A percentile compares a stretch with the other conserved stretches of the same genome.
Evolutionary conservation across 2,113 vertebrate genomes (phyloP).

Genomic region (Epinephelus fuscoguttatus): DNA sequence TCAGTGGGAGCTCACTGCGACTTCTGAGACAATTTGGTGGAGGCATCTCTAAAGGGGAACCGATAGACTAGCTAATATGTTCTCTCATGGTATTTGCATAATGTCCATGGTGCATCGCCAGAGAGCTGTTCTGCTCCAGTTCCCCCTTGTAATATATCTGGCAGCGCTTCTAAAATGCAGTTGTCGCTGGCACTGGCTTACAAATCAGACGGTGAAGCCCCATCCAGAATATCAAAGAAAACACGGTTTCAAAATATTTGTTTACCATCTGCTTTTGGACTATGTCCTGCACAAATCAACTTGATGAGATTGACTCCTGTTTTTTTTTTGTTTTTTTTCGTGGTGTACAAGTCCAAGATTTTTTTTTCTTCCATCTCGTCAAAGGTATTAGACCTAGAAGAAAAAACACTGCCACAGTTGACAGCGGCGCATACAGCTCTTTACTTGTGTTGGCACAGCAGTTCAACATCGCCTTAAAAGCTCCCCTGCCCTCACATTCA

Average conservation of each 20-base stretch:
- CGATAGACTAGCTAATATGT: constrained; percentile 85
- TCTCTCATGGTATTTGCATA: constrained; percentile 85
- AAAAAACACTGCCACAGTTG: constrained; percentile 36
- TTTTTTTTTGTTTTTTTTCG: background rate
- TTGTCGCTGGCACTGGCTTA: constrained; percentile 79
- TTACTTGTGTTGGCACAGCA: constrained; percentile 35
- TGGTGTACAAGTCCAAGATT: constrained; percentile 7
- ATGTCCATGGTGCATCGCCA: constrained; percentile 82
- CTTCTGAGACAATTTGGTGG: constrained; percentile 84
- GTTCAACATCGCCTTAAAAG: constrained; percentile 48
- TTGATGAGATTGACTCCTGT: constrained; percentile 52
- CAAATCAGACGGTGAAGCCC: constrained; percentile 78
- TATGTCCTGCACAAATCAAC: constrained; percentile 60
- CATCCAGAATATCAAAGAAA: constrained; percentile 76
- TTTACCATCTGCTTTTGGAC: constrained; percentile 78
- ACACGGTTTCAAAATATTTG: constrained; percentile 78
- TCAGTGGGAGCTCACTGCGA: constrained; percentile 79
- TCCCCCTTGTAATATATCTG: constrained; percentile 85
- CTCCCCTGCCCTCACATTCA: constrained; percentile 44
- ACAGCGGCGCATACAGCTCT: constrained; percentile 35
- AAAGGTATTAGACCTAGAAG: constrained; percentile 51
- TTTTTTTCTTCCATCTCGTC: constrained; percentile 21
- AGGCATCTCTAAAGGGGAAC: constrained; percentile 79
- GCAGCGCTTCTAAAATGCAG: constrained; percentile 83
- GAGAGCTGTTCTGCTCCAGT: constrained; percentile 84